These are phyloP conservation scores for Diabrotica undecimpunctata DNA, from an alignment of 1,140 invertebrate species.

Conservation along the genomic window DNA sequence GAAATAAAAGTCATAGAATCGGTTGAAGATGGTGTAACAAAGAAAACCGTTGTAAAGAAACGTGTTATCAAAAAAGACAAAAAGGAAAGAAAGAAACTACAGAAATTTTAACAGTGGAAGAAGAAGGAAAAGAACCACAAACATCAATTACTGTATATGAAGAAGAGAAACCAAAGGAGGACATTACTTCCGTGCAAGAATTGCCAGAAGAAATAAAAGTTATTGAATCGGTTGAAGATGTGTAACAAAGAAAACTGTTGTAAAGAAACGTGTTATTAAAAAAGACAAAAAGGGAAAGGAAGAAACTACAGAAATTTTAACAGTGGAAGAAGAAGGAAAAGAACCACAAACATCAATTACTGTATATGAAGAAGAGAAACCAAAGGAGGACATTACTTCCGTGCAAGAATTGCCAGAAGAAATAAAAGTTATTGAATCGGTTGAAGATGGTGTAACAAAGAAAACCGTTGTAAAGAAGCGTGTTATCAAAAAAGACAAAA, in stretches of 20 bases:
- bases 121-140: slow-evolving; percentile 37
- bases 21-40: slow-evolving; percentile 31
- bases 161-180: slow-evolving; percentile 32
- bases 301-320: slow-evolving; percentile 42
- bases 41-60: slow-evolving; percentile 42
- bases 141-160: slow-evolving; percentile 4
- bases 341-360: slow-evolving; percentile 40
- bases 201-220: slow-evolving; percentile 18
- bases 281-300: slow-evolving; percentile 38
- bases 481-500: slow-evolving; percentile 42
- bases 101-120: slow-evolving; percentile 39
- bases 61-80: slow-evolving; percentile 42
- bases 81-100: slow-evolving; percentile 37
- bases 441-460: slow-evolving; percentile 32
- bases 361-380: slow-evolving; percentile 20
- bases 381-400: slow-evolving; percentile 32
- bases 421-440: slow-evolving; percentile 29
- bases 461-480: slow-evolving; percentile 42
- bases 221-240: slow-evolving; percentile 5
- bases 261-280: slow-evolving; percentile 16
- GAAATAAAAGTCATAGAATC: slow-evolving; percentile 34
- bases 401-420: slow-evolving; percentile 28
- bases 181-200: slow-evolving; percentile 20
- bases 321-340: slow-evolving; percentile 40
- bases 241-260: slow-evolving; percentile 11